phyloP scores from a whole-genome alignment of 2,888 invertebrate species.

The Mycalesis mineus region DNA sequence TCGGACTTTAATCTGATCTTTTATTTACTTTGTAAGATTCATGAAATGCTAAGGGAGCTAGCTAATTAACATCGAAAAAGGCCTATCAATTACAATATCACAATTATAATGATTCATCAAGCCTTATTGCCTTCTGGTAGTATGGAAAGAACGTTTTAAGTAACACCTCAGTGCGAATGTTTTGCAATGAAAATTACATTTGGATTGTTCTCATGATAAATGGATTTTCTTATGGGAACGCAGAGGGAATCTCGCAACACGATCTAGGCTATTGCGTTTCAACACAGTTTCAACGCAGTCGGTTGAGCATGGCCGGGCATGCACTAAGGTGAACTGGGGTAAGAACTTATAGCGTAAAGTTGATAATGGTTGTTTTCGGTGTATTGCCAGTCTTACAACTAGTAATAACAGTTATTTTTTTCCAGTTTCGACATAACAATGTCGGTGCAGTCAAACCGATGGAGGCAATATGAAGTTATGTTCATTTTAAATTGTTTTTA shows the following conservation, averaged over 20 bases:
- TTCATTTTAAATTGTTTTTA: too few species aligned
- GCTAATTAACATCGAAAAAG: too few species aligned
- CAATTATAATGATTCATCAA: neutral
- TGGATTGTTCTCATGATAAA: constrained; percentile 23
- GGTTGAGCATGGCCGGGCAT: constrained; percentile 36
- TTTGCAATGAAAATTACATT: neutral
- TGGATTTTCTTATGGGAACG: constrained; percentile 53
- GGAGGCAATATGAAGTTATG: too few species aligned
- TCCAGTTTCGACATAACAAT: too few species aligned
- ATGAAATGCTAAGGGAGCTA: too few species aligned
- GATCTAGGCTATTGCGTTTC: constrained; percentile 42
- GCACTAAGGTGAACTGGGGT: constrained; percentile 5
- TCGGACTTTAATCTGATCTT: too few species aligned
- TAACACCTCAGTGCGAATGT: neutral
- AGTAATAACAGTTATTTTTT: too few species aligned
- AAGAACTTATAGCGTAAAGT: neutral
- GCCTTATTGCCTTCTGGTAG: neutral
- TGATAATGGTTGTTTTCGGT: too few species aligned
- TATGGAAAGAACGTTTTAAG: neutral
- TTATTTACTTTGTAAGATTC: too few species aligned
- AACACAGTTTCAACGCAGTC: constrained; percentile 37
- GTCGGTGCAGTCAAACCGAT: too few species aligned
- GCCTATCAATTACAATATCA: too few species aligned
- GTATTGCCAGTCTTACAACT: too few species aligned
- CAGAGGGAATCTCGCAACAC: constrained; percentile 44